Base-by-base conservation (phyloP, 2,888 invertebrate genomes). In the Graphium colonna region DNA sequence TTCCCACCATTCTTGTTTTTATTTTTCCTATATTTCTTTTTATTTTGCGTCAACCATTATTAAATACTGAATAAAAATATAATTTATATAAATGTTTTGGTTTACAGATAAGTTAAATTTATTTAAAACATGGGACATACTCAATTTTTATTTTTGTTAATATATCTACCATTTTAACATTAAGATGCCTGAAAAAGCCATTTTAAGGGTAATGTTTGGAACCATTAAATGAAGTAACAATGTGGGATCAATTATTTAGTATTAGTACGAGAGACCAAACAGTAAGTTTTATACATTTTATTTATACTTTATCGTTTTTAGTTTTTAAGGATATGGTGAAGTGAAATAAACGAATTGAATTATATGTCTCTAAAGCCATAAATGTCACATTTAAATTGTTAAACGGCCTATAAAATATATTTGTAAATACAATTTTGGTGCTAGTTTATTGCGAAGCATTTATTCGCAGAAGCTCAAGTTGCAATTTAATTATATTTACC, bases 191-290 rank as follows among this genome's bases (percentile, higher is more conserved):
- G 26, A 31, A 31, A 31, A 31, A 3, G 21, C 42, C 51, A 45
- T 60, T 63, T 45, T 51, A 12, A 33, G 18, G 9, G 26, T 1
- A 46, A 39, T 47, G 31, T 31, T 31, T 21, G 9, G 18, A 13
- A 12, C 60, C 62, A 47, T 58, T 50, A 57, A 58, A 57, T 59
- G 61, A 60, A 59, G 58, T 57, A 41, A 61, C 58, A 40, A 60
- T 54, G 63, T 62, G 63, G 61, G 57, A 67, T 65, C 67, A 70
- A 64, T 71, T 78, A 70, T 64, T 77, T 65, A 82, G 80, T 70
- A 75, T 66, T 76, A 81, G 77, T 72, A 75, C 60, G 74, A 73
- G 71, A 77, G 76, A 82, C 82, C 82, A 82, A 82, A 82, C 82
- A 74, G 70, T 79, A 74, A 65, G 63, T 66, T 68, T 68, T 71